A percentile compares a stretch with the other conserved stretches of the same genome.
Evolutionary conservation across 2,113 vertebrate genomes (phyloP).

Genomic region (Emydocephalus ijimae): DNA sequence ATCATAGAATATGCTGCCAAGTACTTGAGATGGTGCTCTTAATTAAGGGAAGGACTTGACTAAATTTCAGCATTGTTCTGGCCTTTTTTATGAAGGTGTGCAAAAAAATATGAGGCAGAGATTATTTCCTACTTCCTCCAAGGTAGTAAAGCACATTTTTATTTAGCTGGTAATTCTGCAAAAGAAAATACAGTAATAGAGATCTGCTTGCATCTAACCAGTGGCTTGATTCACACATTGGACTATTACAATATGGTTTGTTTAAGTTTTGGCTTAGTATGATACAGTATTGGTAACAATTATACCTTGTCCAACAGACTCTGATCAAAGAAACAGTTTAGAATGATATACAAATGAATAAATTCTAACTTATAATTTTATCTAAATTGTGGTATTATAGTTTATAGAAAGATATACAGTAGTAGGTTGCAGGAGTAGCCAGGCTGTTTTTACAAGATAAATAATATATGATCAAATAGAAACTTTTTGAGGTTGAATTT

Average conservation of each 20-base stretch:
- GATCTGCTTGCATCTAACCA: neutral
- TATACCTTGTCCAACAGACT: neutral
- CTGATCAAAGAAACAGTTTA: neutral
- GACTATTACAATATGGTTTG: neutral
- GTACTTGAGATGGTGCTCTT: neutral
- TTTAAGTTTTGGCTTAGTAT: neutral
- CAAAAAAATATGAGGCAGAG: conserved; percentile 25
- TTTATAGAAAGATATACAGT: neutral
- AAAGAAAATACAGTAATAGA: neutral
- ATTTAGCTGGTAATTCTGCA: neutral
- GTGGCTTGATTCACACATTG: neutral
- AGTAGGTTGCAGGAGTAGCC: neutral
- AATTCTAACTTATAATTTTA: neutral
- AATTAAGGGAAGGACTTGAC: conserved; percentile 3
- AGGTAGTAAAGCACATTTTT: neutral
- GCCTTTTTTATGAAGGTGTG: conserved; percentile 42
- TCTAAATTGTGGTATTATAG: neutral
- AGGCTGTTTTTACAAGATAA: neutral
- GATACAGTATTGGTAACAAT: neutral
- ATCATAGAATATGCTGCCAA: conserved; percentile 21
- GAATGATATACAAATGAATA: neutral
- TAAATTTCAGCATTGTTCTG: conserved; percentile 25
- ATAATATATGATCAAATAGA: neutral
- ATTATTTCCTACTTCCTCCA: conserved; percentile 5
- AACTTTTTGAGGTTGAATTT: neutral